Base-by-base conservation (phyloP, 2,888 invertebrate species). In the Elmis aenea region DNA sequence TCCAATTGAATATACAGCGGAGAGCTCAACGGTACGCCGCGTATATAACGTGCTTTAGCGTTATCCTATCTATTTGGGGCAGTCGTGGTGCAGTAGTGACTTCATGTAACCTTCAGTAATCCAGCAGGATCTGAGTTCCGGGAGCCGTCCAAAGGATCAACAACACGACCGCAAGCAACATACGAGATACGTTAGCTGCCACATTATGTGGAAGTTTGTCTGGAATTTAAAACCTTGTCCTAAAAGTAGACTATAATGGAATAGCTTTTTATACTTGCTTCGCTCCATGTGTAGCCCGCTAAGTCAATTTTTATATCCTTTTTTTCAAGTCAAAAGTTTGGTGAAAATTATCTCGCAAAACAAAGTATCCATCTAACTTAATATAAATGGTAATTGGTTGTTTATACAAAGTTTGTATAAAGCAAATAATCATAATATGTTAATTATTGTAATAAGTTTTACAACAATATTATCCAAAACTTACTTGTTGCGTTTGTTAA, bases 41-140 rank as follows among this genome's bases (percentile, higher is more conserved):
- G 53, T 54, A 54, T 54, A 53, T 53, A 53, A 48, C 48, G 51
- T 43, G 51, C 50, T 54, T 57, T 52, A 57, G 45, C 46, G 49
- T 54, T 54, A 59, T 57, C 55, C 58, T 55, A 57, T 58, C 59
- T 58, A 57, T 58, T 55, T 52, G 50, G 55, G 55, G 48, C 57
- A 56, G 54, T 55, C 50, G 49, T 52, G 50, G 55, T 54, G 48
- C 56, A 56, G 54, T 55, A 50, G 49, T 46, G 52, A 48, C 50
- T 51, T 45, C 42, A 39, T 46, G 50, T 48, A 47, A 50, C 54
- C 46, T 50, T 42, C 47, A 28, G 52, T 61, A 60, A 61, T 61
- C 61, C 58, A 20, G 36, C 16, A 15, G 55, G 57, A 57, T 58
- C 51, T 54, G 45, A 42, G 41, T 47, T 46, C 48, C 46, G 26